Conservation (phyloP, 1,140 invertebrate species). For the Drosophila suzukii region DNA sequence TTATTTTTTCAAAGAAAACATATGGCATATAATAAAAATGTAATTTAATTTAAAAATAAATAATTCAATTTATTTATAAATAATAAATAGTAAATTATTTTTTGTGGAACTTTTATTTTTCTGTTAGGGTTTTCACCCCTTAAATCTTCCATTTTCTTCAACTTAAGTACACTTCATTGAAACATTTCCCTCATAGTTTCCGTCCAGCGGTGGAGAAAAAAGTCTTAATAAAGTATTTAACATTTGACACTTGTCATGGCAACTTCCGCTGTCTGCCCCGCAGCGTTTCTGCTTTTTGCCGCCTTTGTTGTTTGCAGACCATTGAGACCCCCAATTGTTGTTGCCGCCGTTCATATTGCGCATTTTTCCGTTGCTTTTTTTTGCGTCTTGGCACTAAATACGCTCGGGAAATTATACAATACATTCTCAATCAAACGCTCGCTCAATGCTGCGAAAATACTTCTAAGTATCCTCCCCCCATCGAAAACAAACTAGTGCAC, state of each 20-base stretch:
- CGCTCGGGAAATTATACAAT: constrained; percentile 82
- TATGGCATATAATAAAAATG: too few species aligned
- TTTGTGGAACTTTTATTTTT: neutral
- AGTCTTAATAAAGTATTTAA: constrained; percentile 45
- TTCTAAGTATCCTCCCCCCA: constrained; percentile 57
- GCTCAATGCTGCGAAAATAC: constrained; percentile 76
- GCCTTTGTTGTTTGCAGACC: constrained; percentile 24
- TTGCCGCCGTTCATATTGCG: constrained; percentile 29
- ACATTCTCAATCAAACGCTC: constrained; percentile 79
- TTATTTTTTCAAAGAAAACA: too few species aligned
- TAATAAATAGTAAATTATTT: too few species aligned
- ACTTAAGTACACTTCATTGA: constrained; percentile 19
- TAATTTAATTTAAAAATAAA: too few species aligned
- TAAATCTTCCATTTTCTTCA: neutral
- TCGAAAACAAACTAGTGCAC: constrained; percentile 2
- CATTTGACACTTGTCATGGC: constrained; percentile 46
- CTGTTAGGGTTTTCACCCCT: neutral
- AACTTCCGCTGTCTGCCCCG: constrained; percentile 23
- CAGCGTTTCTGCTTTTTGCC: constrained; percentile 20
- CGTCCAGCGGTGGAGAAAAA: constrained; percentile 3
- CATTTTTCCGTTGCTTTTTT: constrained; percentile 39
- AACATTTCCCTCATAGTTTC: constrained; percentile 33
- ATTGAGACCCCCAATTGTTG: constrained; percentile 21
- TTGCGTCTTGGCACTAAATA: constrained; percentile 75
- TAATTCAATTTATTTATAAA: too few species aligned